Evolutionary conservation across 2,797 vertebrate genomes (phyloP).

Genomic region (Picus viridis): DNA sequence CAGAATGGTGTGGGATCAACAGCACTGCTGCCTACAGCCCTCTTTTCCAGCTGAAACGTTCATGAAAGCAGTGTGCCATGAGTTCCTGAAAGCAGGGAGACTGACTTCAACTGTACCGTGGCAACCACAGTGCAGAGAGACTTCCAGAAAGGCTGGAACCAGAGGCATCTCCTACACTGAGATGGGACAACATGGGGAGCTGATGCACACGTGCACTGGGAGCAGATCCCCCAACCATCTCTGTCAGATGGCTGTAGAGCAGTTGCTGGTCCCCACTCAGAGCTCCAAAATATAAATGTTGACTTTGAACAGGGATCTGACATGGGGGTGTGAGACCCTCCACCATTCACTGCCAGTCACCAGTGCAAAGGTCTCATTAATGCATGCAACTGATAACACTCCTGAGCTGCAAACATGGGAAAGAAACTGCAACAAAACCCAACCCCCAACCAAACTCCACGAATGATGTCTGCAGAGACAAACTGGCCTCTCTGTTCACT

Average conservation of each 20-base stretch:
- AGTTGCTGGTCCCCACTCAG: not conserved
- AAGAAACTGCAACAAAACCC: not conserved
- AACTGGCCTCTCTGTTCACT: not conserved
- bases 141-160: too few relatives aligned
- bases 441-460: rapidly evolving
- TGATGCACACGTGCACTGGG: not conserved
- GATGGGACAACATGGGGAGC: rapidly evolving
- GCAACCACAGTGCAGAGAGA: not conserved
- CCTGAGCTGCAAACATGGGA: not conserved
- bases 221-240: not conserved
- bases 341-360: too few relatives aligned
- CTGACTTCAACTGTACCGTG: not conserved
- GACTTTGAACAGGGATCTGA: not conserved
- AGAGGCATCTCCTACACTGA: not conserved
- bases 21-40: rapidly evolving
- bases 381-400: not conserved
- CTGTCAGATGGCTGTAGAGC: not conserved
- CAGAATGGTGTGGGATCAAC: not conserved
- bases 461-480: not conserved
- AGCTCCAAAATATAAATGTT: not conserved
- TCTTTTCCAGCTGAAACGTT: not conserved
- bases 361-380: not conserved
- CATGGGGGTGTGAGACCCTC: rapidly evolving
- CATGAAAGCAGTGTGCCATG: rapidly evolving
- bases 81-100: too few relatives aligned